Evolutionary conservation across 2,797 vertebrate genomes (phyloP).

Genomic region (Mycteria americana): DNA sequence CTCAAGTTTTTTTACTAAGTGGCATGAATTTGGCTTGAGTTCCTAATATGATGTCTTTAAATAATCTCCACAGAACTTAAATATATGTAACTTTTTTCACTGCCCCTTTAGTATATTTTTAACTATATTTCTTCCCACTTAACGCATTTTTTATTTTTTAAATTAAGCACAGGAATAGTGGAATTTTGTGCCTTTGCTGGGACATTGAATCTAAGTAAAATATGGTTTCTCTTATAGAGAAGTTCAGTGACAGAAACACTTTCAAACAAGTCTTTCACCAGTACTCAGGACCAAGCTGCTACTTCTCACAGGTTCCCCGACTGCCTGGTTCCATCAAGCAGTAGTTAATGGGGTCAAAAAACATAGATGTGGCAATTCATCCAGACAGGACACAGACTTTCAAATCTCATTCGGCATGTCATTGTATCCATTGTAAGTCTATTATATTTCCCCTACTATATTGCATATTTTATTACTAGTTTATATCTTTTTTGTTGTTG

Average conservation of each 20-base stretch:
- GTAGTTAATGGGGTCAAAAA: background rate
- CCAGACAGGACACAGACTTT: background rate
- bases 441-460: fast-evolving
- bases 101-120: background rate
- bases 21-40: background rate
- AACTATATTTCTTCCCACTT: background rate
- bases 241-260: background rate
- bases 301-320: background rate
- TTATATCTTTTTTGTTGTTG: background rate
- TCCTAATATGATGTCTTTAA: background rate
- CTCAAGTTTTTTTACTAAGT: background rate
- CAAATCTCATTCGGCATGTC: background rate
- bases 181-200: background rate
- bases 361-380: background rate
- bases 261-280: background rate
- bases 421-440: background rate
- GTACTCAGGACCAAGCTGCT: background rate
- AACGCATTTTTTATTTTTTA: background rate
- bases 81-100: background rate
- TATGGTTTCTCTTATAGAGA: background rate
- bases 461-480: background rate
- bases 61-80: background rate
- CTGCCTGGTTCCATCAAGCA: background rate
- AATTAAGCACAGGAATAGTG: background rate
- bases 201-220: background rate